Conservation (phyloP, 2,888 invertebrate genomes). For the Drosophila diplacantha region DNA sequence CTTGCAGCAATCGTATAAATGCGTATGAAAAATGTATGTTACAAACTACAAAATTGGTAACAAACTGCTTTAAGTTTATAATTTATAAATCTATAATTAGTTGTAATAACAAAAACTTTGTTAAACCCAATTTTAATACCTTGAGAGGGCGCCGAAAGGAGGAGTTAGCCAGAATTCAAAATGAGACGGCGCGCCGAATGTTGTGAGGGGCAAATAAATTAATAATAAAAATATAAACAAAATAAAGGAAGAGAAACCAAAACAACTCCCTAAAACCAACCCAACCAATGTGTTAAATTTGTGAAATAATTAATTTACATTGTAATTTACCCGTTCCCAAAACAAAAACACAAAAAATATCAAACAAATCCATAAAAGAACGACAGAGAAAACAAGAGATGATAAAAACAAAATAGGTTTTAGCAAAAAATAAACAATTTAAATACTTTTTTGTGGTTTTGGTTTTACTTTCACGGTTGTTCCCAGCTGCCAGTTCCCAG, state of each 20-base stretch:
- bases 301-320: slow-evolving; percentile 20
- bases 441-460: slow-evolving; percentile 15
- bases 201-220: slow-evolving; percentile 29
- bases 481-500: background rate
- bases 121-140: slow-evolving; percentile 45
- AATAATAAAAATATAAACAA: slow-evolving; percentile 1
- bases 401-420: slow-evolving; percentile 42
- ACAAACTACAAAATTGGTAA: slow-evolving; percentile 35
- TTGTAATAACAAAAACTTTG: slow-evolving; percentile 51
- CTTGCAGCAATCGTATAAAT: slow-evolving; percentile 17
- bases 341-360: background rate
- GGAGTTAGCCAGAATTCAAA: slow-evolving; percentile 22
- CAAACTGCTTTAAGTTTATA: slow-evolving; percentile 63
- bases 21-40: slow-evolving; percentile 36
- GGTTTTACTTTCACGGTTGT: background rate
- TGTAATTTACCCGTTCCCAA: slow-evolving; percentile 35
- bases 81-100: slow-evolving; percentile 61
- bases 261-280: slow-evolving; percentile 26
- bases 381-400: slow-evolving; percentile 32
- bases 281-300: slow-evolving; percentile 48
- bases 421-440: slow-evolving; percentile 48
- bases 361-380: slow-evolving; percentile 6
- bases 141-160: slow-evolving; percentile 16
- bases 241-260: slow-evolving; percentile 17
- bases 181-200: slow-evolving; percentile 20